These are phyloP conservation scores for Erinaceus europaeus DNA, from an alignment of 2,113 vertebrate genomes.

Conservation along the genomic window DNA sequence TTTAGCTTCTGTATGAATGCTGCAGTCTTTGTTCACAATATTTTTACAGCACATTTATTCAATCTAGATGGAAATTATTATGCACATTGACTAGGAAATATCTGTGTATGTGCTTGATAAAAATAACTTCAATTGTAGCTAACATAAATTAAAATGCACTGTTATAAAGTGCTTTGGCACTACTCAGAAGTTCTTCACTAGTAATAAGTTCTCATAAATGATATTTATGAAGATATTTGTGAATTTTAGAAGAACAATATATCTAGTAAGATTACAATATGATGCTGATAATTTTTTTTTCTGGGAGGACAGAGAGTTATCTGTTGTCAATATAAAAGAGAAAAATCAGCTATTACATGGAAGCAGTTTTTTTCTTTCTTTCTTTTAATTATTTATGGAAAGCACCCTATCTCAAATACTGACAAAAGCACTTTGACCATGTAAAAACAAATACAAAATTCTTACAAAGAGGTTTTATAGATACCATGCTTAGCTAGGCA, in stretches of 20 bases:
- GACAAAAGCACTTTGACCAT: conserved; percentile 25
- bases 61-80: conserved; percentile 44
- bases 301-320: background rate
- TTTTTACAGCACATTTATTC: conserved; percentile 42
- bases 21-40: conserved; percentile 67
- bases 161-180: conserved; percentile 22
- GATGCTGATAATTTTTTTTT: conserved; percentile 22
- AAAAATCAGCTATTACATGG: conserved; percentile 4
- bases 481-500: conserved; percentile 13
- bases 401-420: conserved; percentile 24
- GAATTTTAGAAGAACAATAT: conserved; percentile 53
- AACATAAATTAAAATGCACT: conserved; percentile 62
- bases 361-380: conserved; percentile 53
- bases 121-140: conserved; percentile 49
- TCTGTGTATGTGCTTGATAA: conserved; percentile 45
- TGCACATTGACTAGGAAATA: conserved; percentile 46
- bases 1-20: conserved; percentile 1
- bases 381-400: conserved; percentile 26
- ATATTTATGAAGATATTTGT: conserved; percentile 23
- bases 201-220: background rate
- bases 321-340: background rate
- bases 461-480: conserved; percentile 16
- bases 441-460: conserved; percentile 39
- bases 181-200: conserved; percentile 16
- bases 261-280: background rate